These are phyloP conservation scores for Erebia palarica DNA, from an alignment of 2,888 invertebrate genomes.

Conservation along the genomic window DNA sequence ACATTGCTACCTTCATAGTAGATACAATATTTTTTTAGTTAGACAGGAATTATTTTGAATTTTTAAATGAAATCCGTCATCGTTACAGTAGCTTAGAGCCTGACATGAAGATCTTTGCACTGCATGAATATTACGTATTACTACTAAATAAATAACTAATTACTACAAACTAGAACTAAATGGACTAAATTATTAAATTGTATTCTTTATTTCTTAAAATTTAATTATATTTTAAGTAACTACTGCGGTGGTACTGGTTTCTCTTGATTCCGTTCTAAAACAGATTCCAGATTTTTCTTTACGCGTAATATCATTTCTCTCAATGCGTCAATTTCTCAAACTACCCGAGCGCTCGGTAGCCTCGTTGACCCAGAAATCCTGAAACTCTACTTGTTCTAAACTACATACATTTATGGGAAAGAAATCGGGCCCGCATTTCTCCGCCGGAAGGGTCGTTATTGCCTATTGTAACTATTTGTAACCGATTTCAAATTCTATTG, in stretches of 20 bases:
- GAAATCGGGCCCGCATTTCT: constrained; percentile 47
- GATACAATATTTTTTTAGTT: not conserved
- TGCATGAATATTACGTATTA: too few relatives aligned
- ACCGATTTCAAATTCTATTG: constrained; percentile 31
- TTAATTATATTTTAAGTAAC: not conserved
- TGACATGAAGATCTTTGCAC: too few relatives aligned
- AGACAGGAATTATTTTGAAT: too few relatives aligned
- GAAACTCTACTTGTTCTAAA: constrained; percentile 44
- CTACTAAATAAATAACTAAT: too few relatives aligned
- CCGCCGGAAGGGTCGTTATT: constrained; percentile 47
- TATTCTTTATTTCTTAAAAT: too few relatives aligned
- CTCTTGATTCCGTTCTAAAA: not conserved
- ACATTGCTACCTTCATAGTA: not conserved
- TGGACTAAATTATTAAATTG: too few relatives aligned
- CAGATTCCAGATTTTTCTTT: constrained; percentile 10
- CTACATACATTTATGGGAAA: constrained; percentile 48
- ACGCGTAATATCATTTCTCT: constrained; percentile 36
- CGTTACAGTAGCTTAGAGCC: too few relatives aligned
- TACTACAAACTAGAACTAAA: too few relatives aligned
- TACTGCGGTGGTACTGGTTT: not conserved
- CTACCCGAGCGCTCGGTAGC: constrained; percentile 40
- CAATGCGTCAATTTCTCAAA: constrained; percentile 38
- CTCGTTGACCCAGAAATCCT: constrained; percentile 47
- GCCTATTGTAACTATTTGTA: constrained; percentile 41
- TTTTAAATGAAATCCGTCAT: too few relatives aligned